phyloP scores from a whole-genome alignment of 2,797 vertebrate species.

The Megaceryle alcyon region DNA sequence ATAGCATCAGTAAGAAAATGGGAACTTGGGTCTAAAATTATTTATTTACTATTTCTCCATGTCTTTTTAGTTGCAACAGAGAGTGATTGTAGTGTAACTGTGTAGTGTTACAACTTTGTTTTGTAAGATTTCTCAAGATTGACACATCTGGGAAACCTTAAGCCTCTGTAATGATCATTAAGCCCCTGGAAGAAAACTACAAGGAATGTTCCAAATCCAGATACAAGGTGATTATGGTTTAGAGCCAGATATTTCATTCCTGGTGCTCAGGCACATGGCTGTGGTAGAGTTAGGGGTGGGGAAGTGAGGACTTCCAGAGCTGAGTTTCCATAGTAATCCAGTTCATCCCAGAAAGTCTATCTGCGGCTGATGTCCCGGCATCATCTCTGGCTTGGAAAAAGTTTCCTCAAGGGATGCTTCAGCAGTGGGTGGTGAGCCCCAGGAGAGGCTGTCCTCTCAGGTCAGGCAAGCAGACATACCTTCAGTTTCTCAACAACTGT shows the following conservation, averaged over 20 bases:
- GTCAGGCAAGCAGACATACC: constrained; percentile 44
- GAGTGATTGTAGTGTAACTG: neutral
- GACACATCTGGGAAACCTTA: neutral
- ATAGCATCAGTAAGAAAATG: neutral
- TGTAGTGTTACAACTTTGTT: neutral
- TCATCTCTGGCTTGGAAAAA: neutral
- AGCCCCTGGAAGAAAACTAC: neutral
- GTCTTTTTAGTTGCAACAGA: neutral
- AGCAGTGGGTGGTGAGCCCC: neutral
- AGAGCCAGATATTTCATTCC: neutral
- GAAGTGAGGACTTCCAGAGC: neutral
- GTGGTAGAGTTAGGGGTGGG: accelerated
- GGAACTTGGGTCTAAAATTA: neutral
- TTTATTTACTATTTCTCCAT: neutral
- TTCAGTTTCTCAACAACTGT: neutral
- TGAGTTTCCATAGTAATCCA: neutral
- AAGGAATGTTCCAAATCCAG: neutral
- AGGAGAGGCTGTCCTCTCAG: neutral
- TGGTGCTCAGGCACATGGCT: neutral
- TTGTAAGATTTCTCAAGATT: neutral
- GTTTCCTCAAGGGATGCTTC: neutral
- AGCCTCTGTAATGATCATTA: neutral
- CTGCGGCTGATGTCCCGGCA: neutral
- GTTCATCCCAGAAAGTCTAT: neutral
- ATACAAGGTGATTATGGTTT: neutral